Conservation (phyloP, 2,797 vertebrate species). For the Myotis vivesi region DNA sequence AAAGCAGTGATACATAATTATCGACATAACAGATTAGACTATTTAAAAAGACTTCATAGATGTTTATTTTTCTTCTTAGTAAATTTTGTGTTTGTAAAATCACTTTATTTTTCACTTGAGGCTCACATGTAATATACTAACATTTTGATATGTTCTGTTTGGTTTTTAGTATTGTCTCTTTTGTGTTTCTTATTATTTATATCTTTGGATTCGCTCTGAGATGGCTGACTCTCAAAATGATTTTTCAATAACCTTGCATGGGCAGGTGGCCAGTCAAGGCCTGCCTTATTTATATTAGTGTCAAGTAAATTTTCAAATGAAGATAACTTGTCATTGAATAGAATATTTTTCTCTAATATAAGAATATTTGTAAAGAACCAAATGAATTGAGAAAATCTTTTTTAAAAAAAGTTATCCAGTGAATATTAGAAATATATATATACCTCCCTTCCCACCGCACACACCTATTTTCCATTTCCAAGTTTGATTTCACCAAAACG, state of each 20-base stretch:
- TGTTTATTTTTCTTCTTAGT: background rate
- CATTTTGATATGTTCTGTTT: background rate
- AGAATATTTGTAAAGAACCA: background rate
- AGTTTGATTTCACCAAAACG: background rate
- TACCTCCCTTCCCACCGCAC: background rate
- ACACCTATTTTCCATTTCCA: background rate
- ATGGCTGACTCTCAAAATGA: background rate
- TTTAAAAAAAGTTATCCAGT: background rate
- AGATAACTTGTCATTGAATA: slow-evolving; percentile 16
- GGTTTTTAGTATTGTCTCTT: background rate
- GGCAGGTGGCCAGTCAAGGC: background rate
- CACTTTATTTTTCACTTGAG: background rate
- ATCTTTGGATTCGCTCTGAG: background rate
- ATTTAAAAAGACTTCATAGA: background rate
- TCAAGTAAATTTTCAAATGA: background rate
- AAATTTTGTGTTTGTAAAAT: slow-evolving; percentile 22
- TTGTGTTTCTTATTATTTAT: slow-evolving; percentile 4
- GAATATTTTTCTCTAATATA: background rate
- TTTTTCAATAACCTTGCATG: background rate
- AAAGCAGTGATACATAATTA: background rate
- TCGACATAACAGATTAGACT: background rate
- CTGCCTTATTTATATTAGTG: background rate
- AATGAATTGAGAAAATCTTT: background rate
- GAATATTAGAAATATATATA: background rate
- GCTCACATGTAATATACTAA: background rate